A percentile compares a stretch with the other conserved stretches of the same genome.
phyloP scores from a whole-genome alignment of 1,140 invertebrate genomes.

The Heterodera schachtii region DNA sequence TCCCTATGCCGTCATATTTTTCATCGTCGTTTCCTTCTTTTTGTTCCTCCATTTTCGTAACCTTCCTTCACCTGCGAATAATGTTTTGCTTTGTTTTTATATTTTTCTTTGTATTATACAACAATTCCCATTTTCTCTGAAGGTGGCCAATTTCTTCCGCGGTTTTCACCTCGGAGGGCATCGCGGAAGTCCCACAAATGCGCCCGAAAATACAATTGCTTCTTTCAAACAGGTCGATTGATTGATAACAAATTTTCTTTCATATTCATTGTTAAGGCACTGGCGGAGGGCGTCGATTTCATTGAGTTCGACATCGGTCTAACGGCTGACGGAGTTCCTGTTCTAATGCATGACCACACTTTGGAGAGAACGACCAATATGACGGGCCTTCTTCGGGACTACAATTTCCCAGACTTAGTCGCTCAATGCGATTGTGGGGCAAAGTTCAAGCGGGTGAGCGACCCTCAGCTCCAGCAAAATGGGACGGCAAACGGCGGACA shows the following conservation, averaged over 20 bases:
- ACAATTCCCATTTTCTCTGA: not conserved
- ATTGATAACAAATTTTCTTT: not conserved
- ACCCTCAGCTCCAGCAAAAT: not conserved
- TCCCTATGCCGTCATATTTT: not conserved
- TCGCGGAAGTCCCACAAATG: constrained; percentile 50
- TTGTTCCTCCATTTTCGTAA: not conserved
- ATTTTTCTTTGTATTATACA: not conserved
- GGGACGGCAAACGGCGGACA: not conserved
- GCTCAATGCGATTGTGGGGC: constrained; percentile 65
- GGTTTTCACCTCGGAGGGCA: not conserved
- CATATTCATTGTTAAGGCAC: constrained; percentile 17
- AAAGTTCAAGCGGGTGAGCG: constrained; percentile 36
- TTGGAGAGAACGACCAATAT: constrained; percentile 74
- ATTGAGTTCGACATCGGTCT: constrained; percentile 68
- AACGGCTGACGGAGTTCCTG: constrained; percentile 75
- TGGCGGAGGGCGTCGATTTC: not conserved
- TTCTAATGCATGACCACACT: constrained; percentile 77
- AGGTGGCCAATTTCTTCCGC: not conserved
- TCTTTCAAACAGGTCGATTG: constrained; percentile 52
- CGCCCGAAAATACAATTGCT: constrained; percentile 62
- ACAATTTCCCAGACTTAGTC: constrained; percentile 73
- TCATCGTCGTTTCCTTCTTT: not conserved
- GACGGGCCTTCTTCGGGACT: constrained; percentile 69
- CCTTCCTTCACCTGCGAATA: not conserved
- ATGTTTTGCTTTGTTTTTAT: not conserved